phyloP scores from a whole-genome alignment of 2,888 invertebrate genomes.

The Pomacea canaliculata region DNA sequence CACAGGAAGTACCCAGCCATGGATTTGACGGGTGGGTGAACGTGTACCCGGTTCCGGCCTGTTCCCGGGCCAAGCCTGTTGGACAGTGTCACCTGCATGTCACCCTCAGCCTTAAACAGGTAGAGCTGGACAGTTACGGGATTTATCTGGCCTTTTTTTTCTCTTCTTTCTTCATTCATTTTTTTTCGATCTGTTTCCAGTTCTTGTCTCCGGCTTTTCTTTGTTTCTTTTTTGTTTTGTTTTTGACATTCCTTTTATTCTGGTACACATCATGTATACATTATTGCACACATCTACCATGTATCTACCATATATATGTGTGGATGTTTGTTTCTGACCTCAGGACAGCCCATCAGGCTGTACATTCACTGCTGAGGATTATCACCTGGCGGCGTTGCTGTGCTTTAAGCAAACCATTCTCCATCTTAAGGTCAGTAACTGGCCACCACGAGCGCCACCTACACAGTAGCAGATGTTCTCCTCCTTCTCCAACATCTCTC shows the following conservation, averaged over 20 bases:
- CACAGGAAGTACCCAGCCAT: constrained; percentile 53
- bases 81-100: constrained; percentile 56
- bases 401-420: constrained; percentile 32
- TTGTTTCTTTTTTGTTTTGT: neutral
- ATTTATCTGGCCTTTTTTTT: neutral
- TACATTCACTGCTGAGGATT: constrained; percentile 50
- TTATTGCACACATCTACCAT: too few species aligned
- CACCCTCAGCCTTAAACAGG: constrained; percentile 56
- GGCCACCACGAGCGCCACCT: too few species aligned
- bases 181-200: neutral
- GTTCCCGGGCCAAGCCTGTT: constrained; percentile 38
- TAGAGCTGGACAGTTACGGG: constrained; percentile 5
- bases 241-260: too few species aligned
- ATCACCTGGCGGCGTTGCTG: constrained; percentile 45
- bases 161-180: neutral
- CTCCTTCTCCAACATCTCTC: too few species aligned
- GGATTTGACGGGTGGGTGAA: constrained; percentile 59
- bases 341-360: neutral
- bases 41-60: constrained; percentile 36
- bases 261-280: too few species aligned
- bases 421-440: constrained; percentile 1
- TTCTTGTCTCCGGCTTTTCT: neutral
- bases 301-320: too few species aligned
- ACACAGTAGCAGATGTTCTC: too few species aligned
- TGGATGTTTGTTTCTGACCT: too few species aligned